phyloP scores from a whole-genome alignment of 1,140 invertebrate species.

The Oryzaephilus surinamensis region DNA sequence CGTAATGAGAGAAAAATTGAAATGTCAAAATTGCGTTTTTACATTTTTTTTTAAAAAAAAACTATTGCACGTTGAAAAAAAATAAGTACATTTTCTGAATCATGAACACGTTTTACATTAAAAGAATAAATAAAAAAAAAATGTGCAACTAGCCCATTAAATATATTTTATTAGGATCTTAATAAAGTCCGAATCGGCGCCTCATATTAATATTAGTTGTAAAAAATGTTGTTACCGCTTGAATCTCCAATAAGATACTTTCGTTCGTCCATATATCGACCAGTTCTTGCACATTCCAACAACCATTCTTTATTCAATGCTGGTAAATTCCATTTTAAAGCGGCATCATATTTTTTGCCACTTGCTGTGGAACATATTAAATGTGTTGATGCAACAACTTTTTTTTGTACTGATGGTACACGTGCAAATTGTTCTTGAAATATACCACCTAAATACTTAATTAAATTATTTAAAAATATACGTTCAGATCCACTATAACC shows the following conservation, averaged over 20 bases:
- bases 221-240: slow-evolving; percentile 25
- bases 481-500: slow-evolving; percentile 61
- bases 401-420: slow-evolving; percentile 39
- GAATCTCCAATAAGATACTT: slow-evolving; percentile 50
- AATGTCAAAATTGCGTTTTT: no score
- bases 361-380: slow-evolving; percentile 59
- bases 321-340: slow-evolving; percentile 71
- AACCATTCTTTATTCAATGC: slow-evolving; percentile 70
- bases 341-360: slow-evolving; percentile 74
- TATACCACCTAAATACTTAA: slow-evolving; percentile 58
- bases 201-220: no score
- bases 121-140: no score
- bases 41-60: no score
- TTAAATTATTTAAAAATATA: slow-evolving; percentile 56
- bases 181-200: no score
- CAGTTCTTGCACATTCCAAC: slow-evolving; percentile 50
- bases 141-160: no score
- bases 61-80: neutral
- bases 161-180: no score
- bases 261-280: slow-evolving; percentile 41
- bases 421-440: slow-evolving; percentile 55
- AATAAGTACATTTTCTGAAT: neutral
- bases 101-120: no score
- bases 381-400: slow-evolving; percentile 55
- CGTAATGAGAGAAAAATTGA: no score